Evolutionary conservation across 2,113 vertebrate species (phyloP).

Genomic region (Galbula dea): DNA sequence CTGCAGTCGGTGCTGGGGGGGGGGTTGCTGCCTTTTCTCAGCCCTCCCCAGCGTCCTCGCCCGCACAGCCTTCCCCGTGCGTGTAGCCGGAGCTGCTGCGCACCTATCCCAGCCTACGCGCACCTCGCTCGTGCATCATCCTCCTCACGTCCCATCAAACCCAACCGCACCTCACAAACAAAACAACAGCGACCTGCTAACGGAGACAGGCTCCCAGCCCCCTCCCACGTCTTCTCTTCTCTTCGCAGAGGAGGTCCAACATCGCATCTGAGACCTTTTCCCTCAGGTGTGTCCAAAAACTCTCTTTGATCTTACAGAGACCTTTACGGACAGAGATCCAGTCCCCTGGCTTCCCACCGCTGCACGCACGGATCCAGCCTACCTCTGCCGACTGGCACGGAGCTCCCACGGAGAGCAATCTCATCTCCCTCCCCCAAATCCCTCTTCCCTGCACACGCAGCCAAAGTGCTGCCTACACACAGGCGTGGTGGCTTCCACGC

Average conservation of each 20-base stretch:
- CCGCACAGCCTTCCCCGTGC: background rate
- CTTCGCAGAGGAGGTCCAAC: too few species aligned
- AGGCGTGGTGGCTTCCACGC: background rate
- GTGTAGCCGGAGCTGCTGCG: background rate
- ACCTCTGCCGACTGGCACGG: background rate
- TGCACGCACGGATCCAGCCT: background rate
- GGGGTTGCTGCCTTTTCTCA: background rate
- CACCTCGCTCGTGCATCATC: background rate
- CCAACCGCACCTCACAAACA: background rate
- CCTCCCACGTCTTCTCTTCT: too few species aligned
- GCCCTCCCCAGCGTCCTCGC: background rate
- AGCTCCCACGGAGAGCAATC: background rate
- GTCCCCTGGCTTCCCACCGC: background rate
- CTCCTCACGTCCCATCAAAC: background rate
- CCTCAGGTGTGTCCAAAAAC: background rate
- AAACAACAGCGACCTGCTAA: background rate
- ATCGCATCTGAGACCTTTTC: background rate
- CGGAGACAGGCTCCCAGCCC: too few species aligned
- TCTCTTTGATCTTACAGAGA: background rate
- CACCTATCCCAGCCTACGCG: background rate
- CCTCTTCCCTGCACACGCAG: background rate
- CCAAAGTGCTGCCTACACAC: background rate
- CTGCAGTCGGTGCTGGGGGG: accelerated
- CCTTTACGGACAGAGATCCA: background rate
- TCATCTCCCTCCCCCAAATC: background rate